These are phyloP conservation scores for Scolopax bukidnonensis DNA, from an alignment of 2,797 vertebrate species.

Conservation along the genomic window DNA sequence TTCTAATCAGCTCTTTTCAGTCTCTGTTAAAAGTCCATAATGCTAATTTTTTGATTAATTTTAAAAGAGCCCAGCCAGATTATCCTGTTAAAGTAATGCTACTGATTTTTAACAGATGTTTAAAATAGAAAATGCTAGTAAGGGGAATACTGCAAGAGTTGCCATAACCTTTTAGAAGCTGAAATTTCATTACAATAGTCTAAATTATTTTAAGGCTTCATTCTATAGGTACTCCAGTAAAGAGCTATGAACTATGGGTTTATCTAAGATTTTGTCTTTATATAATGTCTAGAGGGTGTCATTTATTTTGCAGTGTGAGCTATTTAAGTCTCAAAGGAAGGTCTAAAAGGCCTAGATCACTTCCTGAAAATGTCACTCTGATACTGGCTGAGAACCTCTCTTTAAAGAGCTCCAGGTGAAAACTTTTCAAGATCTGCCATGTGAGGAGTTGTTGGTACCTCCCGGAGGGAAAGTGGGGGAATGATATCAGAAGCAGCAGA, in stretches of 20 bases:
- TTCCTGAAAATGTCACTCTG: background rate
- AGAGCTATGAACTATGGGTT: background rate
- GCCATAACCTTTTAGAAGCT: conserved; percentile 17
- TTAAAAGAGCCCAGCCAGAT: conserved; percentile 43
- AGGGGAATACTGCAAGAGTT: conserved; percentile 21
- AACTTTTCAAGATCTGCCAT: background rate
- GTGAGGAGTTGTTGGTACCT: background rate
- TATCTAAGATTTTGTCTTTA: background rate
- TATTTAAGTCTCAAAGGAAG: background rate
- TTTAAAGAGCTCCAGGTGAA: background rate
- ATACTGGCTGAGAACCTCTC: background rate
- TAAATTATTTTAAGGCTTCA: background rate
- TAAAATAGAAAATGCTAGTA: conserved; percentile 27
- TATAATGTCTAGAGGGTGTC: background rate
- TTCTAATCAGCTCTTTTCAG: conserved; percentile 34
- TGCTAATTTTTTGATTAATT: conserved; percentile 72
- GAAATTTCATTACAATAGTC: conserved; percentile 34
- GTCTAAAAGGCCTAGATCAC: background rate
- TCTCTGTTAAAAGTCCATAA: conserved; percentile 57
- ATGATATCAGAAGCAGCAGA: background rate
- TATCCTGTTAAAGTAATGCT: conserved; percentile 57
- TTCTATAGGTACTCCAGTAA: background rate
- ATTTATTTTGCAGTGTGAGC: background rate
- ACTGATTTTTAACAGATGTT: conserved; percentile 63
- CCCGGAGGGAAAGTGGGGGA: background rate